These are phyloP conservation scores for Anniella stebbinsi DNA, from an alignment of 2,797 vertebrate genomes.

Conservation along the genomic window DNA sequence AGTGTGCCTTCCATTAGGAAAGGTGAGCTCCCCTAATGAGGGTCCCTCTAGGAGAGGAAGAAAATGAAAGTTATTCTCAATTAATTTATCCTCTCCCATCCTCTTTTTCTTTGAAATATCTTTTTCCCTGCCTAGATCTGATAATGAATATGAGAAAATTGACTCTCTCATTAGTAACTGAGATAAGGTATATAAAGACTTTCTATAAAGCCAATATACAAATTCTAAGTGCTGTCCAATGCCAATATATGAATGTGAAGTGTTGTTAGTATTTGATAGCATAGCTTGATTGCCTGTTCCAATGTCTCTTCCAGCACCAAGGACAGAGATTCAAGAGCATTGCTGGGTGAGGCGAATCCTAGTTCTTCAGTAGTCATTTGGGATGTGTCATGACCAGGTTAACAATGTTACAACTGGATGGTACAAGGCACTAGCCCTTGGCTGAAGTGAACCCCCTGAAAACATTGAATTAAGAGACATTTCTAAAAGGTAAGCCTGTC, in stretches of 20 bases:
- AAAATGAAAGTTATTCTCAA: background rate
- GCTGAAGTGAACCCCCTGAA: background rate
- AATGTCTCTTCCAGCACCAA: constrained; percentile 29
- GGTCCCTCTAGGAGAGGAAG: background rate
- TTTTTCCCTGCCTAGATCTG: background rate
- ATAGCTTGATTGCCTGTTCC: background rate
- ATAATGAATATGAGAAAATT: background rate
- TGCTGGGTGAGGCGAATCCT: background rate
- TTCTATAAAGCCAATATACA: background rate
- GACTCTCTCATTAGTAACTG: background rate
- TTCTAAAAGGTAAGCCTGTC: background rate
- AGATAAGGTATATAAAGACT: background rate
- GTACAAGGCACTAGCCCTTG: background rate
- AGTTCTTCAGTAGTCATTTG: background rate
- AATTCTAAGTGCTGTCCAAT: background rate
- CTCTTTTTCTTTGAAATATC: background rate
- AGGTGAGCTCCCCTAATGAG: background rate
- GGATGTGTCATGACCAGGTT: background rate
- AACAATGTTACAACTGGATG: background rate
- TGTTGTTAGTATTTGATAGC: background rate
- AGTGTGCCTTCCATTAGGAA: background rate
- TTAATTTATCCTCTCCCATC: background rate
- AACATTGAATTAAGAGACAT: background rate
- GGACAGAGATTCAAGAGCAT: constrained; percentile 4
- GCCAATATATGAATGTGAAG: too few relatives aligned